These are phyloP conservation scores for Oryctes rhinoceros DNA, from an alignment of 1,140 invertebrate genomes.

Conservation along the genomic window DNA sequence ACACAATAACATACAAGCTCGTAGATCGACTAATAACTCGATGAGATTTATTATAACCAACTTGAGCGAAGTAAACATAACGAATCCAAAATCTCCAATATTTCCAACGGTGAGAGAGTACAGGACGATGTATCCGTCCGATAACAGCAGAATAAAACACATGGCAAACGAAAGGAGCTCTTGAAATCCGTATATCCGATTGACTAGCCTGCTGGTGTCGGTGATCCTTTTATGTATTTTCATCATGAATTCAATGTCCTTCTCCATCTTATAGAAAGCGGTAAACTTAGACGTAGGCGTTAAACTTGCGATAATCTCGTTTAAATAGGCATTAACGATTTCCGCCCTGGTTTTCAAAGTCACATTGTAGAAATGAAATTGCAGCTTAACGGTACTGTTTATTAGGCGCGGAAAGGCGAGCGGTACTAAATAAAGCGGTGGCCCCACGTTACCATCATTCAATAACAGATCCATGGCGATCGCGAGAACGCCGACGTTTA, in stretches of 20 bases:
- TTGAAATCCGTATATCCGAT: constrained; percentile 12
- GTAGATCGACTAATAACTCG: not conserved
- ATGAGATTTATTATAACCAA: not conserved
- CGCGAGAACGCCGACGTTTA: not conserved
- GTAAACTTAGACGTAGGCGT: not conserved
- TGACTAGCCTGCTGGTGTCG: not conserved
- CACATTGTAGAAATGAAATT: constrained; percentile 13
- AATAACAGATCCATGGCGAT: not conserved
- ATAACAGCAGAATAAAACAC: constrained; percentile 15
- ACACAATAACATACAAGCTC: constrained; percentile 16
- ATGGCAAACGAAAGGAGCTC: constrained; percentile 8
- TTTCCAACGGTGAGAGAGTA: constrained; percentile 14
- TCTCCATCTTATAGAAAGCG: constrained; percentile 7
- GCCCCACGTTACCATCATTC: not conserved
- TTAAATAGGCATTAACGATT: constrained; percentile 15
- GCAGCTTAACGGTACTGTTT: constrained; percentile 13
- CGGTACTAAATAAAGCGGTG: not conserved
- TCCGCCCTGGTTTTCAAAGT: constrained; percentile 5
- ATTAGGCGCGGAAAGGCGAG: not conserved
- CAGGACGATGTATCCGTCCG: constrained; percentile 29
- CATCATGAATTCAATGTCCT: not conserved
- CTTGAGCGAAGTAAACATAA: not conserved
- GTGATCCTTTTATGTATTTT: constrained; percentile 28
- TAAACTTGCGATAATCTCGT: not conserved
- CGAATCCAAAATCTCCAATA: not conserved